Base-by-base conservation (phyloP, 2,797 vertebrate genomes). In the Eospalax fontanierii region DNA sequence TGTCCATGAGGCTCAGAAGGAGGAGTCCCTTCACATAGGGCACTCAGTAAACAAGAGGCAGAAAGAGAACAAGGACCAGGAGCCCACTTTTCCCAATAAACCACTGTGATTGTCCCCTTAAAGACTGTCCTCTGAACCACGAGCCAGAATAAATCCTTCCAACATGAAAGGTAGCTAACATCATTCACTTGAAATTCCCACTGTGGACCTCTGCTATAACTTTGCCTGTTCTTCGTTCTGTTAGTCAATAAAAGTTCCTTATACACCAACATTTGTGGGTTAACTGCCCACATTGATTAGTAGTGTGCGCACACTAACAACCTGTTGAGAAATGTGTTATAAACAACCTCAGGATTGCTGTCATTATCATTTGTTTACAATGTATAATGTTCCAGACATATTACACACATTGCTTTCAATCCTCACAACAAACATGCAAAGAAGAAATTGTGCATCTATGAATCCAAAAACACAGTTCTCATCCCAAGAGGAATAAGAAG, bases 351-450 rank as follows among this genome's bases (percentile, higher is more conserved):
- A 57, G 81, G 38, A 43, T 71, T 46, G 84, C 24, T 90, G 22
- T 63, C n/a, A 83, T 89, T 81, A 87, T 46, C 30, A 24, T 59
- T 38, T 38, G 81, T 84, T 95, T 80, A 68, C 14, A 43, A 40
- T 18, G 2, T n/a, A 30, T 38, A 43, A 38, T 50, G 59, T 78
- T 85, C 78, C n/a, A 75, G 75, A 68, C 50, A 63, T 10, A 19
- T 76, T 59, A 30, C 18, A 50, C 61, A 59, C 33, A 57, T 30
- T 71, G 38, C 33, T 68, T 86, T 81, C 79, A 87, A 78, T 93
- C 35, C 68, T 96, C 68, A 50, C 21, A 65, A 66, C 50, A 81
- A 68, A 79, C 38, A 71, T 11, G 6, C 30, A 43, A 66, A 54
- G 70, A 57, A 86, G 76, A 57, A 63, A 54, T 61, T 57, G 28